Base-by-base conservation (phyloP, 2,797 vertebrate species). In the Tiaroga cobitis region DNA sequence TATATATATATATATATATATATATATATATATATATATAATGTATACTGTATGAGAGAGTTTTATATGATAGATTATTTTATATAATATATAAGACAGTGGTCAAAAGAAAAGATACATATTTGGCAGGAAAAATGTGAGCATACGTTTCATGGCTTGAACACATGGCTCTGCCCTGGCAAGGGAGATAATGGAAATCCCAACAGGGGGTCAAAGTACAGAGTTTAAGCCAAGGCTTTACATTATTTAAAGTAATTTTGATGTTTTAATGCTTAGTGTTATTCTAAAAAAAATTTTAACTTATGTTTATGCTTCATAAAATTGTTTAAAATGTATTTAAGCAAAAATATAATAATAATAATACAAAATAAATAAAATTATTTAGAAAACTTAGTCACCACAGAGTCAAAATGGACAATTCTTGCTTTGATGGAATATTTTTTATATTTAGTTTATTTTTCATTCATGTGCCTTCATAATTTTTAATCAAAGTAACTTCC, bases 151-250 rank as follows among this genome's bases (percentile, higher is more conserved):
- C 69, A 82, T 80, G 69, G 81, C 56, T 86, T 86, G 87, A 84
- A 87, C 92, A 93, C 84, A 77, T 91, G 90, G 86, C 87, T 89
- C 43, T 83, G 51, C n/a, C 83, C 84, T 86, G 83, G 89, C 88
- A 87, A 88, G 83, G 86, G 87, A 92, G 87, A 88, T 89, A 90
- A 91, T 90, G 84, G 84, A 89, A 90, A 79, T 89, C 89, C 78
- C 90, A 85, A 69, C 74, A 26, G 86, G 89, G 75, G 85, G 84
- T 89, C 74, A 80, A 86, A 90, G 84, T 89, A 80, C 84, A 85
- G 68, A 84, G 43, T 69, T 32, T 78, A 73, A 54, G 32, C 86
- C 76, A 32, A 51, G 43, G 51, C 70, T 68, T 75, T 16, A 63
- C n/a, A 81, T 80, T 81, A 61, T 74, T 77, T 85, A 75, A 85